phyloP scores from a whole-genome alignment of 2,888 invertebrate species.

The Nomada lathburiana region DNA sequence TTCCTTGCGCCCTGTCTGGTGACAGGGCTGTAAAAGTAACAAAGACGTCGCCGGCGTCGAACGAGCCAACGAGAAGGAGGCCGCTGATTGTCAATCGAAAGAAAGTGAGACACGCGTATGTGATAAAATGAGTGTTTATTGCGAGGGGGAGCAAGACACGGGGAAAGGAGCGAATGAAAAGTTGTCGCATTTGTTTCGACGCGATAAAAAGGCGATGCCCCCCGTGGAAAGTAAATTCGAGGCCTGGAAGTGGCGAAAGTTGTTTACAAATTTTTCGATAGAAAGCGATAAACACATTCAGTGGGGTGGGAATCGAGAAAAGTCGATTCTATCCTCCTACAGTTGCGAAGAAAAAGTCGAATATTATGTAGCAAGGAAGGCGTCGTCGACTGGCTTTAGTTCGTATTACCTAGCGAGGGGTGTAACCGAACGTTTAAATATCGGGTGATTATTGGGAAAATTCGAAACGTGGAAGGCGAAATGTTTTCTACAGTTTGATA shows the following conservation, averaged over 20 bases:
- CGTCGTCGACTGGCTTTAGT: not conserved
- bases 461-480: too few species aligned
- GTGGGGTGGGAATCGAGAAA: not conserved
- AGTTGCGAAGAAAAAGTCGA: not conserved
- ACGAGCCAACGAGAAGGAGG: slow-evolving; percentile 18
- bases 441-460: too few species aligned
- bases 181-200: slow-evolving; percentile 68
- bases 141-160: slow-evolving; percentile 55
- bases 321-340: not conserved
- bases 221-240: slow-evolving; percentile 45
- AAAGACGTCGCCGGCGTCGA: slow-evolving; percentile 70
- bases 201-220: slow-evolving; percentile 51
- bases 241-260: slow-evolving; percentile 38
- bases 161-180: slow-evolving; percentile 60
- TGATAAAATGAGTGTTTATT: slow-evolving; percentile 66
- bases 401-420: too few species aligned
- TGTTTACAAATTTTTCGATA: slow-evolving; percentile 57
- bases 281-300: slow-evolving; percentile 31
- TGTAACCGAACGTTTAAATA: too few species aligned
- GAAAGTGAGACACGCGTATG: slow-evolving; percentile 24
- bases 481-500: too few species aligned
- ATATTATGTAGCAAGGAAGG: slow-evolving; percentile 6
- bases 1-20: slow-evolving; percentile 31
- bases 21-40: slow-evolving; percentile 70
- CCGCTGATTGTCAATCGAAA: slow-evolving; percentile 13